phyloP scores from a whole-genome alignment of 2,797 vertebrate species.

The Taenioides sp. region DNA sequence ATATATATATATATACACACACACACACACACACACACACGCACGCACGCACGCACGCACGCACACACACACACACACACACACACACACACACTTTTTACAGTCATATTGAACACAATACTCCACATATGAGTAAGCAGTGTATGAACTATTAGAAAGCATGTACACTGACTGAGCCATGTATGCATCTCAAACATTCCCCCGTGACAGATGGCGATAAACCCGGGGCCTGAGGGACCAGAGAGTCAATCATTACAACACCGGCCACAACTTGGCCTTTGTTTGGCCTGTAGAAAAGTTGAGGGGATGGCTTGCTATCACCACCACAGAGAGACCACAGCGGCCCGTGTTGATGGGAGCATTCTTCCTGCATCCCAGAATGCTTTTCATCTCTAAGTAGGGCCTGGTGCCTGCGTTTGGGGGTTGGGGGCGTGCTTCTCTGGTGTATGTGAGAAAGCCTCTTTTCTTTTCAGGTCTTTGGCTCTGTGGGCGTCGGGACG shows the following conservation, averaged over 20 bases:
- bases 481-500: slow-evolving; percentile 62
- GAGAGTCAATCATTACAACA: slow-evolving; percentile 25
- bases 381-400: slow-evolving; percentile 67
- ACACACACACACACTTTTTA: not conserved
- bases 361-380: slow-evolving; percentile 65
- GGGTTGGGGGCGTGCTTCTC: slow-evolving; percentile 63
- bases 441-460: slow-evolving; percentile 69
- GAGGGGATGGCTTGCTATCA: slow-evolving; percentile 31
- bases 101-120: not conserved
- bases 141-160: not conserved
- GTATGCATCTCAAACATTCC: slow-evolving; percentile 10
- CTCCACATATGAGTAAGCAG: not conserved
- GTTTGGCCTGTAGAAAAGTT: slow-evolving; percentile 17
- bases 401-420: slow-evolving; percentile 57
- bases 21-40: no score
- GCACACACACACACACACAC: no score
- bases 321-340: slow-evolving; percentile 24
- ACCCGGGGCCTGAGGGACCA: slow-evolving; percentile 10
- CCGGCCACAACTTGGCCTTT: not conserved
- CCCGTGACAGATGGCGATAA: slow-evolving; percentile 18
- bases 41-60: no score
- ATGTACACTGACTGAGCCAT: not conserved
- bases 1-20: no score
- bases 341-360: slow-evolving; percentile 48
- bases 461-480: slow-evolving; percentile 71